Base-by-base conservation (phyloP, 2,888 invertebrate genomes). In the Seira ritae region DNA sequence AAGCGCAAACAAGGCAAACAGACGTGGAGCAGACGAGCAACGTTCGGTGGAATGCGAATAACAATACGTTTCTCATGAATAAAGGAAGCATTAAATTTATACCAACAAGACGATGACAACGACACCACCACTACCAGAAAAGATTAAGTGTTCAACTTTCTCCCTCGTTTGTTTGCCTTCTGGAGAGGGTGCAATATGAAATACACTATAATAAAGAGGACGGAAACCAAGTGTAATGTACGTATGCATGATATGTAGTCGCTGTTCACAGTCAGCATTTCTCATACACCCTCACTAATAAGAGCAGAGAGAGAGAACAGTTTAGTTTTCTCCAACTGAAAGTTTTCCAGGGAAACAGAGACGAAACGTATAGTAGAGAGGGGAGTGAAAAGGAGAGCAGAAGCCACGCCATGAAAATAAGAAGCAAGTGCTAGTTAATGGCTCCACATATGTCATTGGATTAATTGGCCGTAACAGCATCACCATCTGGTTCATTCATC, bases 381-480 rank as follows among this genome's bases (percentile, higher is more conserved):
- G 24, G 62, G 31, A 62, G 62, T 10, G 70, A 19, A 50, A 31
- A 75, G 42, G 31, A 65, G 37, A 50, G 42, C 24, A 67, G 37
- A 55, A 66, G 67, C 75, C 24, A 68, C 31, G 69, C 65, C 70
- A 77, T 77, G 77, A 70, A 77, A 77, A 69, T 46, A 65, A 24
- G 67, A 65, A 20, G 79, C 70, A 72, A 60, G 79, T 72, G 79
- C 71, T 70, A 79, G 71, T 79, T 79, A 79, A 79, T 79, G 79
- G 79, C 79, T 79, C 72, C 79, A 72, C 79, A 79, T 79, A 79
- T 79, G 72, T 79, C 79, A 79, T 62, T 66, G 72, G 79, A 79
- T 79, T 79, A 79, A 79, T 79, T 79, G 79, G 79, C 79, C 79
- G 72, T 79, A 79, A 72, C 77, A 78, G 70, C 70, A 60, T 78